Evolutionary conservation across 2,888 invertebrate species (phyloP).

Genomic region (Brachyopa scutellaris): DNA sequence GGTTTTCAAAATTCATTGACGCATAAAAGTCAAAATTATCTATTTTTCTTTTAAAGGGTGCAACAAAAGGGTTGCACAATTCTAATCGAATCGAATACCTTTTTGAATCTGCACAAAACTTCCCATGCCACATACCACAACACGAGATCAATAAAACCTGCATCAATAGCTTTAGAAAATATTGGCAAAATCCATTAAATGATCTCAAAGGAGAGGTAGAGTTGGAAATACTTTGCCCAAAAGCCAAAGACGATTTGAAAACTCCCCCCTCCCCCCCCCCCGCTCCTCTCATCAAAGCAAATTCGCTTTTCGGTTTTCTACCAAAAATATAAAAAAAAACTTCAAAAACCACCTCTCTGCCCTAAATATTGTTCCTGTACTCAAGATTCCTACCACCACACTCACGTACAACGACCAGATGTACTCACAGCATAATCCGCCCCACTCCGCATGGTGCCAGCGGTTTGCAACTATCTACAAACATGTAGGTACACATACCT

Average conservation of each 20-base stretch:
- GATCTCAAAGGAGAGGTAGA: conserved; percentile 27
- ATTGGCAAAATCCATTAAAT: conserved; percentile 62
- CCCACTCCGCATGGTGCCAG: conserved; percentile 4
- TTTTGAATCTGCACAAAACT: conserved; percentile 31
- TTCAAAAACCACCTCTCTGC: conserved; percentile 3
- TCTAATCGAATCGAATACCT: conserved; percentile 30
- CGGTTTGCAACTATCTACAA: conserved; percentile 64
- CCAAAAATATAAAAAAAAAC: conserved; percentile 26
- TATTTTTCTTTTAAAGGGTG: conserved; percentile 30
- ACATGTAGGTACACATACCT: conserved; percentile 69
- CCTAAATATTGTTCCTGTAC: neutral
- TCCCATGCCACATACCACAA: conserved; percentile 12
- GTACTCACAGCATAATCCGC: conserved; percentile 20
- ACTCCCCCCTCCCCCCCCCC: neutral
- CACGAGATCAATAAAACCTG: conserved; percentile 36
- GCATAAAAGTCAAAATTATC: conserved; percentile 73
- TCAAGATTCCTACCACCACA: neutral
- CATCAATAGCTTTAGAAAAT: conserved; percentile 49
- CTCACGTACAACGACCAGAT: conserved; percentile 19
- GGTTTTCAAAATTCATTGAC: conserved; percentile 73
- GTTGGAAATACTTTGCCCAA: neutral
- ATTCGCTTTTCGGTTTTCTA: conserved; percentile 50
- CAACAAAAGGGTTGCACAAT: conserved; percentile 39
- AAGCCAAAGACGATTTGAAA: conserved; percentile 25
- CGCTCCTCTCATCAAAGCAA: conserved; percentile 29